A percentile compares a stretch with the other conserved stretches of the same genome.
Evolutionary conservation across 2,888 invertebrate genomes (phyloP).

Genomic region (Lycaena phlaeas): DNA sequence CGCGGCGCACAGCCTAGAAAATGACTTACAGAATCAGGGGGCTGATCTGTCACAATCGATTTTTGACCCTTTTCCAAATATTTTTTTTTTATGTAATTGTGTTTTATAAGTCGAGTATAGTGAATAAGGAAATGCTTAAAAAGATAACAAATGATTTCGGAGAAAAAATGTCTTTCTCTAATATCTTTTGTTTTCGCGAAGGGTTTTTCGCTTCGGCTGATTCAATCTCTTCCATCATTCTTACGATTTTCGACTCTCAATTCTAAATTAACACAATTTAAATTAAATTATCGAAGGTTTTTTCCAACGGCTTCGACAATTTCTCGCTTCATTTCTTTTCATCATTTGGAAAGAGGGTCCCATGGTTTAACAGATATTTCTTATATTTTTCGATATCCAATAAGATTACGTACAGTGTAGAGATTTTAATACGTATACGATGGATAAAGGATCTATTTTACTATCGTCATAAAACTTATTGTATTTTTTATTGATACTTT

Average conservation of each 20-base stretch:
- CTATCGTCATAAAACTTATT: background rate
- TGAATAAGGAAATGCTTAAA: no score
- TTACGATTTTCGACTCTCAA: no score
- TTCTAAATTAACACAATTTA: no score
- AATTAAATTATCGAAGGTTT: constrained; percentile 1
- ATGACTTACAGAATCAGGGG: no score
- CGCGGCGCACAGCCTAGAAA: no score
- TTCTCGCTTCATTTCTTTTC: constrained; percentile 3
- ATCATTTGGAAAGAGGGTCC: background rate
- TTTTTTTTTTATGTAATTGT: background rate
- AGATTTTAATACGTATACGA: constrained; percentile 1
- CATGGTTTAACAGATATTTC: background rate
- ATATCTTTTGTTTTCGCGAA: no score
- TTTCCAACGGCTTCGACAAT: background rate
- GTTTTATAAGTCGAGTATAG: no score
- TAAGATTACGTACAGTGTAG: no score
- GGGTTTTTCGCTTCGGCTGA: no score
- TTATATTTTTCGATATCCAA: background rate
- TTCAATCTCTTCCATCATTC: no score
- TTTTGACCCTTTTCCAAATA: background rate
- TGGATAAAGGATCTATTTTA: background rate
- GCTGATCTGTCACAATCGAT: background rate
- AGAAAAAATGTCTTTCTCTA: no score
- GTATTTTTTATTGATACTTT: background rate
- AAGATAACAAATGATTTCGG: no score